Evolutionary conservation across 2,888 invertebrate species (phyloP).

Genomic region (Tanytarsus gracilentus): DNA sequence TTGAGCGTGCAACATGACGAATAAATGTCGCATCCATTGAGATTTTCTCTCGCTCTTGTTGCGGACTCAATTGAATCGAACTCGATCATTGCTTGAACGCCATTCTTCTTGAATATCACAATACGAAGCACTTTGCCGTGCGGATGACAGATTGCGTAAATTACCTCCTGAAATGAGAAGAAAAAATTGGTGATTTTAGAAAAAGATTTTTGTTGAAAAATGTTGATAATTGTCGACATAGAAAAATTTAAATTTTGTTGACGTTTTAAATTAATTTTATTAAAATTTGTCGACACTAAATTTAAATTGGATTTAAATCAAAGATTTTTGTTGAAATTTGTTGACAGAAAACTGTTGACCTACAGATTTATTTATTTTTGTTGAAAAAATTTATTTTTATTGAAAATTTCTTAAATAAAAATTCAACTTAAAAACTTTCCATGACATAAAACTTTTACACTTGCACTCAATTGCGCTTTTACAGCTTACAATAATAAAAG

Average conservation of each 20-base stretch:
- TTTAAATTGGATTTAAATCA: too few species aligned
- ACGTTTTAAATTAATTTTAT: background rate
- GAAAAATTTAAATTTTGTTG: background rate
- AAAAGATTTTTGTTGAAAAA: too few species aligned
- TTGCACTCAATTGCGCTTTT: too few species aligned
- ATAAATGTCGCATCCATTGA: constrained; percentile 98
- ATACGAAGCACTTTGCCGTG: constrained; percentile 94
- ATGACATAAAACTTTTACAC: too few species aligned
- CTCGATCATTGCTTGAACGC: constrained; percentile 98
- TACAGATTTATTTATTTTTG: too few species aligned
- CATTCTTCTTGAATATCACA: constrained; percentile 98
- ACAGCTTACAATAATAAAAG: too few species aligned
- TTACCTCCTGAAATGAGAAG: constrained; percentile 65
- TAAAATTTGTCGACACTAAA: too few species aligned
- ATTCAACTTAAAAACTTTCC: too few species aligned
- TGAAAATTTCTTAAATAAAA: too few species aligned
- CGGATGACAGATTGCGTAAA: constrained; percentile 92
- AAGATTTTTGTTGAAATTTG: too few species aligned
- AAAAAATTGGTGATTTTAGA: background rate
- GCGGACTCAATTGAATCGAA: constrained; percentile 93
- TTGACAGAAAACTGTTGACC: too few species aligned
- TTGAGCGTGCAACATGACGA: constrained; percentile 98
- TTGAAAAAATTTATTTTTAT: too few species aligned
- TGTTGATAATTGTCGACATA: background rate
- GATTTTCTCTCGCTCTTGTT: constrained; percentile 83